phyloP scores from a whole-genome alignment of 2,797 vertebrate species.

The Tarsius wallacei region DNA sequence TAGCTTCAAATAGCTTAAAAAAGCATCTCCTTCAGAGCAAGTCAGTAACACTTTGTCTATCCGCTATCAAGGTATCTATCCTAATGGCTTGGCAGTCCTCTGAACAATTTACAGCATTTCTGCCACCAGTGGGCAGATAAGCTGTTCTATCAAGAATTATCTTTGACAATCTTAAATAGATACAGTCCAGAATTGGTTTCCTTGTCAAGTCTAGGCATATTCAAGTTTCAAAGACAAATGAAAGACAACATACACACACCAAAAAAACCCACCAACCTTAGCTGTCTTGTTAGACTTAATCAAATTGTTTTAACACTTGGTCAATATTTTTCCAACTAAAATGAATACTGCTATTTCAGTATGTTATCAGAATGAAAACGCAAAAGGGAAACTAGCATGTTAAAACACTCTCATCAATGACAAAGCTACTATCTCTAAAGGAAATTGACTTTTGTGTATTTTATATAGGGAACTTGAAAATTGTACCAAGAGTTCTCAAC shows the following conservation, averaged over 20 bases:
- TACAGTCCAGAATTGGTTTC: constrained; percentile 63
- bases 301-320: constrained; percentile 23
- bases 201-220: constrained; percentile 49
- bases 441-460: background rate
- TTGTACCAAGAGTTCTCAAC: background rate
- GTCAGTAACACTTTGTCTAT: constrained; percentile 50
- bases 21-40: constrained; percentile 54
- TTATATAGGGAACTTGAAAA: background rate
- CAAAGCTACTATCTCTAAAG: background rate
- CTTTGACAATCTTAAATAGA: constrained; percentile 74
- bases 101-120: constrained; percentile 59
- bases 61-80: constrained; percentile 43
- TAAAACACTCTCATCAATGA: background rate
- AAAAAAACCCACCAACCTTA: background rate
- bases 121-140: constrained; percentile 69
- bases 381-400: background rate
- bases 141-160: constrained; percentile 60
- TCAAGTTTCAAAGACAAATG: constrained; percentile 74
- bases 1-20: constrained; percentile 33
- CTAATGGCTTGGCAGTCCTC: constrained; percentile 42
- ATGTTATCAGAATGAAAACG: background rate
- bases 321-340: constrained; percentile 51
- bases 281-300: background rate
- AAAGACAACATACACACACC: constrained; percentile 51
- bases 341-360: background rate